Evolutionary conservation across 2,797 vertebrate genomes (phyloP).

Genomic region (Protonibea diacanthus): DNA sequence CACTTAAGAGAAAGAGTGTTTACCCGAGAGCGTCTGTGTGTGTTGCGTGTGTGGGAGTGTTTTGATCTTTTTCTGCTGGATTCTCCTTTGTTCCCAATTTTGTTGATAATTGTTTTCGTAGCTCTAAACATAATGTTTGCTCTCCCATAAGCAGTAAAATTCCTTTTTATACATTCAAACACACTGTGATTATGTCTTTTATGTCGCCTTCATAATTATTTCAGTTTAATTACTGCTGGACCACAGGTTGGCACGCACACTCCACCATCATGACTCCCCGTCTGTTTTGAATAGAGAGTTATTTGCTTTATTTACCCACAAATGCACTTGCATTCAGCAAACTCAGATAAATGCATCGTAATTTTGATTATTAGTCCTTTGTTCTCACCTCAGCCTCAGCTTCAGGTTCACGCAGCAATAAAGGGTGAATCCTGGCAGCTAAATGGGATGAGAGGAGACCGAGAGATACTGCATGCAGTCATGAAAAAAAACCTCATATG

Average conservation of each 20-base stretch:
- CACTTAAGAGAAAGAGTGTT: conserved; percentile 52
- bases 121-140: conserved; percentile 55
- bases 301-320: conserved; percentile 50
- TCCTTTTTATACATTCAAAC: conserved; percentile 38
- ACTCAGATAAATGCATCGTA: conserved; percentile 39
- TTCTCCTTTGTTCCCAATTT: conserved; percentile 59
- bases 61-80: conserved; percentile 58
- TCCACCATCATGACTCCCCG: conserved; percentile 18
- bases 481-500: conserved; percentile 25
- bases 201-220: conserved; percentile 64
- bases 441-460: conserved; percentile 38
- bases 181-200: conserved; percentile 49
- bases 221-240: conserved; percentile 58
- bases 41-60: conserved; percentile 58
- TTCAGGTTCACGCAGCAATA: conserved; percentile 46
- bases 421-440: conserved; percentile 45
- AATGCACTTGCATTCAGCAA: conserved; percentile 13
- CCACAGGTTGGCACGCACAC: conserved; percentile 52
- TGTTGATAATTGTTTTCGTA: conserved; percentile 72
- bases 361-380: conserved; percentile 64
- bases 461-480: conserved; percentile 24
- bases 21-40: conserved; percentile 40
- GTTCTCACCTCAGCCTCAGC: conserved; percentile 54
- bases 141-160: conserved; percentile 41
- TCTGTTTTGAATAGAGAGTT: conserved; percentile 58